Base-by-base conservation (phyloP, 2,888 invertebrate species). In the Cephus pulcher region DNA sequence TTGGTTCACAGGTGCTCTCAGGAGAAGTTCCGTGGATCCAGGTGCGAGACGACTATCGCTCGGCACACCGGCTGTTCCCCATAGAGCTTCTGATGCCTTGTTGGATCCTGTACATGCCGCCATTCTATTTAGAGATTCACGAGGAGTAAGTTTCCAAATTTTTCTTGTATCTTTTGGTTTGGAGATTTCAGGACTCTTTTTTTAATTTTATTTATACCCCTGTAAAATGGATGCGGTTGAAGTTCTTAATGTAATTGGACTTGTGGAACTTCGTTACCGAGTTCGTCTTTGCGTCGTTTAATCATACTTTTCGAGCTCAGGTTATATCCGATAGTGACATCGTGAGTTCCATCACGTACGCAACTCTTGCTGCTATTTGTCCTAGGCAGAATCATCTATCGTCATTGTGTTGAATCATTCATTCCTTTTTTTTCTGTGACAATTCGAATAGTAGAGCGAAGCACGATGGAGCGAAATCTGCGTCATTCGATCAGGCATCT, bases 31-130 rank as follows among this genome's bases (percentile, higher is more conserved):
- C 32, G 93, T 95, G 84, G 97, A 97, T 88, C 95, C 96, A 76
- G 96, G 96, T 86, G 94, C 95, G 86, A 93, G 97, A 83, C 94
- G 97, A 82, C 94, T 96, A 80, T 97, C 97, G 4, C 93, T 97
- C 81, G 97, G 97, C 80, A 93, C 95, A 33, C 88, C 90, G 3
- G 89, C 90, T 9, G 86, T 92, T 79, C 93, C 93, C 11, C 95
- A 96, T 86, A 93, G 96, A 82, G 95, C 95, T 1, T 95, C 95
- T 0, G 97, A 97, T 90, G 96, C 96, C 76, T 95, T 94, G 85
- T 92, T 97, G 83, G 97, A 98, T 92, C 97, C 97, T 32, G 94
- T 96, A 87, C 97, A 97, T 92, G 97, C 97, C 76, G 97, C 98
- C 87, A 97, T 98, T 87, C 93, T 98, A 82, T 98, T 98, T 92